Evolutionary conservation across 2,113 vertebrate species (phyloP).

Genomic region (Pseudolaguvia tuberculata): DNA sequence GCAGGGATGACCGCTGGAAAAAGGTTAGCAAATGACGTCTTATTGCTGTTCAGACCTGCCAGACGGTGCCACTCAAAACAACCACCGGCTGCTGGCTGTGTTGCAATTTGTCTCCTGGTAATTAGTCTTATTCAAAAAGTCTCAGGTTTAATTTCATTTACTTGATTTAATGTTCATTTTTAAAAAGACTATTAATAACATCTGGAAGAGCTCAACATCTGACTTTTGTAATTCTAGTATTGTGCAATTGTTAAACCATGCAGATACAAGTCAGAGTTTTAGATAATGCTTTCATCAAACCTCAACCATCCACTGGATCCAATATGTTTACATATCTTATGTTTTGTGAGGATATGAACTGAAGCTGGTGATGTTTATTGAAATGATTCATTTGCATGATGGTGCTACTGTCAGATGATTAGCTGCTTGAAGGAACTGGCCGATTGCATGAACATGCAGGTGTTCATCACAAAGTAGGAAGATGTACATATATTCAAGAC

Average conservation of each 20-base stretch:
- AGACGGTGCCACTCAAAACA: conserved; percentile 21
- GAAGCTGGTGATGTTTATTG: not conserved
- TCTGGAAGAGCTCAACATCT: not conserved
- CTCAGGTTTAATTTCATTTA: not conserved
- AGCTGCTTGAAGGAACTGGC: not conserved
- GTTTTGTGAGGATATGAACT: not conserved
- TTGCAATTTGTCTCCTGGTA: conserved; percentile 19
- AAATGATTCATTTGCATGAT: conserved; percentile 6
- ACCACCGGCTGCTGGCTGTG: conserved; percentile 32
- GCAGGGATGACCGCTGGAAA: conserved; percentile 24
- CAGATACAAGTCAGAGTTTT: not conserved
- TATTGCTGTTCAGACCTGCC: conserved; percentile 22
- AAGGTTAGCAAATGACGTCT: conserved; percentile 21
- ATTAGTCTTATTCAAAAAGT: not conserved
- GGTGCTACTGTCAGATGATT: not conserved
- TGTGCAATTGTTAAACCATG: not conserved
- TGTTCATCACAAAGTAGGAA: not conserved
- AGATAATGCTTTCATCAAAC: not conserved
- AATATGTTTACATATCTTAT: too few relatives aligned
- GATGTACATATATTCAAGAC: not conserved
- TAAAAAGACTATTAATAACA: not conserved
- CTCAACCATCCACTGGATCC: not conserved
- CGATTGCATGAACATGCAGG: not conserved
- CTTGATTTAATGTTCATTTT: not conserved
- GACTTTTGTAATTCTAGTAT: not conserved